A percentile compares a stretch with the other conserved stretches of the same genome.
Evolutionary conservation across 2,797 vertebrate genomes (phyloP).

Genomic region (Centropyge bicolor): DNA sequence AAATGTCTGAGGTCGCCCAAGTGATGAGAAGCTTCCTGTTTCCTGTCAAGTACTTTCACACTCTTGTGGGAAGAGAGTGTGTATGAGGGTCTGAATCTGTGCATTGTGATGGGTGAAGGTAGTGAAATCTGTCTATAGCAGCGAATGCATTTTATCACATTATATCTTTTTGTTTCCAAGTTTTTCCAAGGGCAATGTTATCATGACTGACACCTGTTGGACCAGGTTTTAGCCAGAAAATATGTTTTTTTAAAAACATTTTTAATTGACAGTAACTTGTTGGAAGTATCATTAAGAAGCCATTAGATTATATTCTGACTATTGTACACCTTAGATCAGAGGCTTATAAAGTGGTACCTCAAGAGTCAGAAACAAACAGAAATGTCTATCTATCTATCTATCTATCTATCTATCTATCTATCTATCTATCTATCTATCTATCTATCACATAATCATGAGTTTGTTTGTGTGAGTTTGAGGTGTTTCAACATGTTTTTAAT

Average conservation of each 20-base stretch:
- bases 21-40: slow-evolving; percentile 30
- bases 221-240: slow-evolving; percentile 4
- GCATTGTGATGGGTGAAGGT: neutral
- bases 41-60: slow-evolving; percentile 31
- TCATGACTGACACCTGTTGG: slow-evolving; percentile 2
- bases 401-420: no score
- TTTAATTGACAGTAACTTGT: slow-evolving; percentile 7
- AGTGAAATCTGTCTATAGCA: neutral
- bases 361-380: no score
- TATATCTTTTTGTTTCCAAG: neutral
- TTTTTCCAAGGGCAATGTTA: neutral
- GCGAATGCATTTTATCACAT: neutral
- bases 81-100: neutral
- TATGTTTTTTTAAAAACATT: neutral
- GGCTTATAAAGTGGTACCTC: no score
- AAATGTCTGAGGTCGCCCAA: neutral
- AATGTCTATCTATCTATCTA: no score
- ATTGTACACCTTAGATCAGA: no score
- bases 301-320: neutral
- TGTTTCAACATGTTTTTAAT: neutral
- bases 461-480: neutral
- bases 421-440: no score
- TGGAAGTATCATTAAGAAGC: neutral
- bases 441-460: no score
- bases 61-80: neutral